Evolutionary conservation across 1,140 invertebrate species (phyloP), one percentile per base, ranked within the genome.

Genomic region (Leptinotarsa texana): DNA sequence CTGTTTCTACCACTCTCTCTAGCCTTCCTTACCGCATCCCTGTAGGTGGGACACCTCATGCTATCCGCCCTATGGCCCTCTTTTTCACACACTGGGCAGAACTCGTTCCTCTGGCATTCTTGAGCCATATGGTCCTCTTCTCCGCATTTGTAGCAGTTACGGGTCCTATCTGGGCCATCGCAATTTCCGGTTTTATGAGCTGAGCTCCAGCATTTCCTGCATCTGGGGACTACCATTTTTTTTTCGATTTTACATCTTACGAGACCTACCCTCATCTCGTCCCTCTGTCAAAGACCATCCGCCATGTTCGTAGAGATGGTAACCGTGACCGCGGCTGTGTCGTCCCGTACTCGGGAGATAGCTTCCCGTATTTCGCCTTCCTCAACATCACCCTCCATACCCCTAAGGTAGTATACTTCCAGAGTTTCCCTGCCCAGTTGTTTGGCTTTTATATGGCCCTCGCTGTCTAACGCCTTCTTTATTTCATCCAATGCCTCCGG

Each of bases 121-220:
- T 51, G 62, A n/a, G 48, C 70, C 21, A 11, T 71, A 22, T 77
- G 75, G 5, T 61, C 73, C 21, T 65, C 51, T 57, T 63, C 42
- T 13, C 77, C 75, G 63, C 79, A 80, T 42, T 74, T 75, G 48
- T 57, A 65, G 63, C 79, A 80, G 1, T 49, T 62, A 4, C 75
- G 11, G 47, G 18, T 51, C 65, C 75, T 75, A 27, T 79, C 77
- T 11, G 48, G 21, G 21, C 70, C 72, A n/a, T 66, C 42, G 51
- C 77, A 80, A 13, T 69, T 57, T 17, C 42, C 63, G 18, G n/a
- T 42, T 13, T 8, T 63, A 66, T 80, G 79, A 15, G 65, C 75
- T 18, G 42, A 68, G 3, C 21, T 63, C 75, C 79, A 80, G 68
- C 77, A 78, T 66, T 63, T 78, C n/a, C 15, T 68, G 18, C 79